Percentiles rank a stretch among this genome's conserved stretches.
Evolutionary conservation across 2,113 vertebrate species (phyloP).

Genomic region (Caretta caretta): DNA sequence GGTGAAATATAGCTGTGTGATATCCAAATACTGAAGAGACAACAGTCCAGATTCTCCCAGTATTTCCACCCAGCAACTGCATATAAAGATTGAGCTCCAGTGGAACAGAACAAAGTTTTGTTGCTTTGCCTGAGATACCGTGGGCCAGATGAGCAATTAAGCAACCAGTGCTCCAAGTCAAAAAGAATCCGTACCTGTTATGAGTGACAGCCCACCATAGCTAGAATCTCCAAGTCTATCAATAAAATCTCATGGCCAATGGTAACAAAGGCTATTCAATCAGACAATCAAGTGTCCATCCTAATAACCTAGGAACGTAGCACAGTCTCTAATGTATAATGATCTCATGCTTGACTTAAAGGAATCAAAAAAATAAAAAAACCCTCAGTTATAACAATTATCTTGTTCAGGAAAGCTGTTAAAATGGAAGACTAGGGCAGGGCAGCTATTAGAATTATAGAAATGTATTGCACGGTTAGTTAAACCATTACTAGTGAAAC

Average conservation of each 20-base stretch:
- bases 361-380: rapidly evolving
- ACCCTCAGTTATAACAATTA: not conserved
- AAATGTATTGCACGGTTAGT: rapidly evolving
- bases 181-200: not conserved
- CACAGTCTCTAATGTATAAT: not conserved
- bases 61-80: not conserved
- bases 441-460: rapidly evolving
- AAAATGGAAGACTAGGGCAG: not conserved
- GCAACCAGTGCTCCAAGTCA: not conserved
- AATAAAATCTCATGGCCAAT: not conserved
- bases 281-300: not conserved
- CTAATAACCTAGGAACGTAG: not conserved
- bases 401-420: not conserved
- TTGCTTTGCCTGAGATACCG: not conserved
- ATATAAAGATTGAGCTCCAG: not conserved
- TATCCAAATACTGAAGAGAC: too few relatives aligned
- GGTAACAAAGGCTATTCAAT: not conserved
- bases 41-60: too few relatives aligned
- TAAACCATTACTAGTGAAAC: not conserved
- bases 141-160: not conserved
- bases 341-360: not conserved
- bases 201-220: not conserved
- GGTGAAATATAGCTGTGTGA: not conserved
- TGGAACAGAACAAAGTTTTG: not conserved
- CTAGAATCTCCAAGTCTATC: not conserved